Conservation (phyloP, 1,140 invertebrate genomes). For the Euura lappo region DNA sequence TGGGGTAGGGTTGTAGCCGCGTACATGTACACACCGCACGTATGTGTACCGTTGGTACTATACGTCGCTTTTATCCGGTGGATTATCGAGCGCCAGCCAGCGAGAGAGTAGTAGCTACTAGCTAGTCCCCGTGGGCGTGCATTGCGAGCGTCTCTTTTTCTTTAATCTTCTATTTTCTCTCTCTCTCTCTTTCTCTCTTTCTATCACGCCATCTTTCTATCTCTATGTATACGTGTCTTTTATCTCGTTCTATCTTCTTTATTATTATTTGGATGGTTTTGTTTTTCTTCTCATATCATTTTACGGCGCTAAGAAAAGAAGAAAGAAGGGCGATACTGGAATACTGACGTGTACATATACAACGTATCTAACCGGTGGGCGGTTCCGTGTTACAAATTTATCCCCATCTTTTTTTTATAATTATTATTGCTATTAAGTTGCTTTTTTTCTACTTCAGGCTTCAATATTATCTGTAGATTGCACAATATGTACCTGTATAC, state of each 20-base stretch:
- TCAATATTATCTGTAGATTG: too few species aligned
- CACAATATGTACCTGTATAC: too few species aligned
- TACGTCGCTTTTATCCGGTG: background rate
- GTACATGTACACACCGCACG: background rate
- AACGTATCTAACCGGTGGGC: too few species aligned
- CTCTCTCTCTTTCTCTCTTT: background rate
- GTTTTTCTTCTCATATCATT: too few species aligned
- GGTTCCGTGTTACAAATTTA: too few species aligned
- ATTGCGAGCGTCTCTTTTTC: background rate
- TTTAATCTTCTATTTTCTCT: background rate
- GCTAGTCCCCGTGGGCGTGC: background rate
- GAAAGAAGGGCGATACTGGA: too few species aligned
- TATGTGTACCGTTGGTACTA: background rate
- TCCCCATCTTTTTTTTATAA: too few species aligned
- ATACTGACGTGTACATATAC: too few species aligned
- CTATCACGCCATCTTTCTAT: background rate
- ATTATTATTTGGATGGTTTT: too few species aligned
- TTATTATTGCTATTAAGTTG: too few species aligned
- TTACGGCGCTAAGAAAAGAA: too few species aligned
- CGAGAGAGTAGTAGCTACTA: background rate
- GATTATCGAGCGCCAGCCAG: slow-evolving; percentile 1
- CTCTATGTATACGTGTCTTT: background rate
- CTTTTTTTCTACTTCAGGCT: too few species aligned
- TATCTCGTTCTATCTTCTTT: background rate
- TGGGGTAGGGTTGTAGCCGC: background rate